Base-by-base conservation (phyloP, 1,140 invertebrate genomes). In the Pomphorhynchus laevis region DNA sequence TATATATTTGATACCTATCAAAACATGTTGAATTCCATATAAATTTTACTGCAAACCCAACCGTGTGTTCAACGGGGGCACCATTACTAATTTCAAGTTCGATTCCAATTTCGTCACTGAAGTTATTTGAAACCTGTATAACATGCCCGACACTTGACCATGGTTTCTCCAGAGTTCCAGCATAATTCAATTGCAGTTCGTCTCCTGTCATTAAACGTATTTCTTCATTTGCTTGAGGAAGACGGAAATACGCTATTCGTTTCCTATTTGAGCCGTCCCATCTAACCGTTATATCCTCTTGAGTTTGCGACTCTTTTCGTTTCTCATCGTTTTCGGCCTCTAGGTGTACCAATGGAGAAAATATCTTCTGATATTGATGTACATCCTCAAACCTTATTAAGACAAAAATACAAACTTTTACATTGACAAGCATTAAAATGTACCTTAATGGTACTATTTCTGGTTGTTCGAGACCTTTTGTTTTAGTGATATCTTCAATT, bases 161-260 rank as follows among this genome's bases (percentile, higher is more conserved):
- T 34, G 18, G 20, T 20, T 16, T 34, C 32, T 11, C 11, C 45
- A 77, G 52, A 51, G 91, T 80, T 4, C 79, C 79, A 5, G 82
- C 65, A 52, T 93, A 93, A 45, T 79, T 69, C 23, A 98, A 59
- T 45, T 76, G 65, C 17, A 98, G 55, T 57, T 98, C 86, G 64
- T 98, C 89, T 14, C 86, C 89, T 51, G 89, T 82, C 84, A 95
- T 95, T n/a, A 95, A 56, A 54, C 89, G 77, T 74, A 91, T 84
- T 50, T 89, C 82, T 18, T 40, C 39, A 16, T 36, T 40, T 6
- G 35, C 38, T 31, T 34, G 32, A 21, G 38, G 33, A 18, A 42
- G 43, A 22, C 20, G 18, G 35, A 47, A 43, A 47, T 45, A 57
- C 24, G 86, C 84, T 39, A 84, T 84, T 1, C 72, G 76, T 49